phyloP scores from a whole-genome alignment of 1,140 invertebrate genomes.

The Ceratitis capitata region DNA sequence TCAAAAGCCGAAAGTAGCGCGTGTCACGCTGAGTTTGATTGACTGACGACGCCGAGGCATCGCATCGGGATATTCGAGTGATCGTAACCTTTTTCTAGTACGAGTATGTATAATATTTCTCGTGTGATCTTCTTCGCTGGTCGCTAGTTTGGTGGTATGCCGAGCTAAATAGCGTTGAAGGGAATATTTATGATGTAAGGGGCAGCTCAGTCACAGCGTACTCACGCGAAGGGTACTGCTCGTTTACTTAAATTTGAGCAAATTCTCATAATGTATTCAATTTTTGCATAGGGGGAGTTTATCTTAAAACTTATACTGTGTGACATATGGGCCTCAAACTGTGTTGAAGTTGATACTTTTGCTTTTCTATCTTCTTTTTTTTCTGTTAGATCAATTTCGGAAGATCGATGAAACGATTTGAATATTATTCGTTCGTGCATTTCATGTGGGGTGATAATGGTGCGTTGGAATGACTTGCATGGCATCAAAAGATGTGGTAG shows the following conservation, averaged over 20 bases:
- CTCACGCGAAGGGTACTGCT: neutral
- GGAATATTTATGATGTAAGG: conserved; percentile 32
- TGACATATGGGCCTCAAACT: conserved; percentile 33
- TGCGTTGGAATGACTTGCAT: conserved; percentile 31
- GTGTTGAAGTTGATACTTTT: conserved; percentile 7
- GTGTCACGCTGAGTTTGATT: conserved; percentile 36
- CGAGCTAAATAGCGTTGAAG: neutral
- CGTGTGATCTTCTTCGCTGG: neutral
- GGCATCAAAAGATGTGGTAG: neutral
- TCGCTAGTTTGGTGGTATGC: neutral
- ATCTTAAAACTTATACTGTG: conserved; percentile 35
- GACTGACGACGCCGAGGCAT: conserved; percentile 29
- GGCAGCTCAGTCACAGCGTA: neutral
- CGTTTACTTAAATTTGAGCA: neutral
- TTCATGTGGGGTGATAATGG: neutral
- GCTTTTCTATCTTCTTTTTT: neutral
- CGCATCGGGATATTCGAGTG: neutral
- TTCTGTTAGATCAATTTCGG: neutral
- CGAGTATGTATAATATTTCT: conserved; percentile 11
- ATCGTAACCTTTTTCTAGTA: conserved; percentile 26
- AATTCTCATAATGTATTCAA: conserved; percentile 20
- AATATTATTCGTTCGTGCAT: neutral
- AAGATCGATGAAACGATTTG: conserved; percentile 34
- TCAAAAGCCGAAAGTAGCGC: conserved; percentile 11
- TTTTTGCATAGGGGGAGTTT: conserved; percentile 36